Percentiles rank a stretch among this genome's conserved stretches.
Conservation (phyloP, 2,888 invertebrate species). For the Ornithoptera priamus region DNA sequence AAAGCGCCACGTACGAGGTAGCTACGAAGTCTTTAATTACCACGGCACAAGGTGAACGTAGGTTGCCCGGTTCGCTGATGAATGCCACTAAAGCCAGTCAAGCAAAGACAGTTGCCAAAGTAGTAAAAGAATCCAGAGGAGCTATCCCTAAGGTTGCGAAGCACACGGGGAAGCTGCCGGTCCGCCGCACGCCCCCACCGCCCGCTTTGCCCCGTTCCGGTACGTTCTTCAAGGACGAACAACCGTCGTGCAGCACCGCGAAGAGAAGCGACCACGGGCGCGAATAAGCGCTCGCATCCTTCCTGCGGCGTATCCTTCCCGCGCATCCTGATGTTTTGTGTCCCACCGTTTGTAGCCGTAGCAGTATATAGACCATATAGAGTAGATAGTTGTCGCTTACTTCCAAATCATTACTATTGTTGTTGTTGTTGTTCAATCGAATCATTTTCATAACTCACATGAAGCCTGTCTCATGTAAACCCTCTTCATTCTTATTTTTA, state of each 20-base stretch:
- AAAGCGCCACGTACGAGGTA: too few relatives aligned
- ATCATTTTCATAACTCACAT: too few relatives aligned
- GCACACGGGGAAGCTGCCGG: constrained; percentile 33
- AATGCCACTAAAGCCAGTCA: constrained; percentile 81
- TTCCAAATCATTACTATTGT: too few relatives aligned
- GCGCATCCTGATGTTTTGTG: too few relatives aligned
- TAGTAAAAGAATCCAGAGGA: constrained; percentile 44
- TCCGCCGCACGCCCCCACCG: constrained; percentile 34
- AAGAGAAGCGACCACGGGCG: constrained; percentile 52
- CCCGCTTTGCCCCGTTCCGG: constrained; percentile 81
- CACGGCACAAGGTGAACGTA: constrained; percentile 18
- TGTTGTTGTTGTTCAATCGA: too few relatives aligned
- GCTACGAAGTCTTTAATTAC: neutral
- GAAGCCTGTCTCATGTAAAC: too few relatives aligned
- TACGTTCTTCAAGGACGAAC: constrained; percentile 86
- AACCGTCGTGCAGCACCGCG: constrained; percentile 77
- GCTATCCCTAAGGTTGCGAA: constrained; percentile 26
- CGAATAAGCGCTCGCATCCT: neutral
- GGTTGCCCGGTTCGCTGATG: constrained; percentile 63
- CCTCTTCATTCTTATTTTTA: too few relatives aligned
- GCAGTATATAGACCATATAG: too few relatives aligned
- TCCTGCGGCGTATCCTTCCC: too few relatives aligned
- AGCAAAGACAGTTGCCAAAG: constrained; percentile 74
- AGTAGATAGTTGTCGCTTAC: too few relatives aligned
- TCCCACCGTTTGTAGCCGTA: too few relatives aligned